Conservation (phyloP, 1,140 invertebrate genomes). For the Drosophila burlai region DNA sequence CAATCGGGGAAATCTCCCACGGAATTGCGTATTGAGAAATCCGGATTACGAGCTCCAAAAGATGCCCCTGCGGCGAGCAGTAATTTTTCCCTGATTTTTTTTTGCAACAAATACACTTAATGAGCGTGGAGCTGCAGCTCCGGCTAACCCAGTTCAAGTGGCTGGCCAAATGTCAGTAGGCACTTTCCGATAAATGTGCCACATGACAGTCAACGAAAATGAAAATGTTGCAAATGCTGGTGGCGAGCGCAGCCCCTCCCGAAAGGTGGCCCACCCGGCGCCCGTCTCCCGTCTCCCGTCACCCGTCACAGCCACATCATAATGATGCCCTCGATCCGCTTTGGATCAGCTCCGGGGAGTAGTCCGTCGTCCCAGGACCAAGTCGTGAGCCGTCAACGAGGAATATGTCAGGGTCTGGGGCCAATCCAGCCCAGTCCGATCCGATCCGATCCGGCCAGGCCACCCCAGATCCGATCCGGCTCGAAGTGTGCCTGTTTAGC, state of each 20-base stretch:
- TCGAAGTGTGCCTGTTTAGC: constrained; percentile 80
- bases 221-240: constrained; percentile 65
- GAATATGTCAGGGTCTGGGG: constrained; percentile 79
- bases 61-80: constrained; percentile 30
- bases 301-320: constrained; percentile 75
- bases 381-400: constrained; percentile 79
- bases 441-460: constrained; percentile 21
- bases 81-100: constrained; percentile 25
- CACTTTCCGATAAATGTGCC: constrained; percentile 82
- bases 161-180: constrained; percentile 76
- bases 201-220: constrained; percentile 63
- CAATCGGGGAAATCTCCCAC: constrained; percentile 41
- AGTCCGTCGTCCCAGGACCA: constrained; percentile 53
- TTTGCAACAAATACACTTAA: constrained; percentile 73
- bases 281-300: constrained; percentile 11
- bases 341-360: constrained; percentile 44
- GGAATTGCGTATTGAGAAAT: constrained; percentile 78
- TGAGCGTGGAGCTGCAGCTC: constrained; percentile 60
- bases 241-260: constrained; percentile 59
- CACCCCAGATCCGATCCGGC: constrained; percentile 49
- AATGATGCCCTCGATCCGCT: constrained; percentile 79
- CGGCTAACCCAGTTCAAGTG: constrained; percentile 74
- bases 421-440: constrained; percentile 11
- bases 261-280: constrained; percentile 60
- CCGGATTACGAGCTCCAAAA: constrained; percentile 18